Percentiles rank a stretch among this genome's conserved stretches.
phyloP scores from a whole-genome alignment of 2,113 vertebrate genomes.

The Calyptomena viridis region DNA sequence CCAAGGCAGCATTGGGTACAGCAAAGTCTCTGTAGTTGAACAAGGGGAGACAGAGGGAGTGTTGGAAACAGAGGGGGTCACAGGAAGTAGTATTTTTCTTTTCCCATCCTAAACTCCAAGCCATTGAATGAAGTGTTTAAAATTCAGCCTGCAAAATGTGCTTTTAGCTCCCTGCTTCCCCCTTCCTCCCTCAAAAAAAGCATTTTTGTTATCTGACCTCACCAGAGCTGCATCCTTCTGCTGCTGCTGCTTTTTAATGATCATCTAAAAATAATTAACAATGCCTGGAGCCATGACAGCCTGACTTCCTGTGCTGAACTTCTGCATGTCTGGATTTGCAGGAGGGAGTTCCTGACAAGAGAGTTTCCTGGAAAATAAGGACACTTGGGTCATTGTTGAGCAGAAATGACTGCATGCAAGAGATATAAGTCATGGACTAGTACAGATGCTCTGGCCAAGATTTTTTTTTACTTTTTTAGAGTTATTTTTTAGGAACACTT shows the following conservation, averaged over 20 bases:
- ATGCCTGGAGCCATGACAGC: constrained; percentile 64
- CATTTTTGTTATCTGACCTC: constrained; percentile 69
- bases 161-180: not conserved
- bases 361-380: constrained; percentile 47
- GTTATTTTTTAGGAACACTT: constrained; percentile 24
- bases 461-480: not conserved
- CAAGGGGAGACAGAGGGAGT: not conserved
- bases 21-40: not conserved
- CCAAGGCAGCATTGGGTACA: fast-evolving
- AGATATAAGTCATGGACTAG: not conserved
- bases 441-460: constrained; percentile 13
- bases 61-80: not conserved
- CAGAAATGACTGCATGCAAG: constrained; percentile 13
- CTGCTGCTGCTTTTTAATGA: constrained; percentile 60
- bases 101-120: not conserved
- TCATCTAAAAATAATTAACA: constrained; percentile 75
- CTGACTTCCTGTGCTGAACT: constrained; percentile 66
- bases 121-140: not conserved
- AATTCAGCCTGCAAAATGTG: constrained; percentile 5
- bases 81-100: constrained; percentile 20
- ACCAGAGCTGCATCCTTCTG: constrained; percentile 45
- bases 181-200: not conserved
- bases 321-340: constrained; percentile 68
- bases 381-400: constrained; percentile 71
- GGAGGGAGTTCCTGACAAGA: constrained; percentile 37